Evolutionary conservation across 2,113 vertebrate species (phyloP).

Genomic region (Noctilio leporinus): DNA sequence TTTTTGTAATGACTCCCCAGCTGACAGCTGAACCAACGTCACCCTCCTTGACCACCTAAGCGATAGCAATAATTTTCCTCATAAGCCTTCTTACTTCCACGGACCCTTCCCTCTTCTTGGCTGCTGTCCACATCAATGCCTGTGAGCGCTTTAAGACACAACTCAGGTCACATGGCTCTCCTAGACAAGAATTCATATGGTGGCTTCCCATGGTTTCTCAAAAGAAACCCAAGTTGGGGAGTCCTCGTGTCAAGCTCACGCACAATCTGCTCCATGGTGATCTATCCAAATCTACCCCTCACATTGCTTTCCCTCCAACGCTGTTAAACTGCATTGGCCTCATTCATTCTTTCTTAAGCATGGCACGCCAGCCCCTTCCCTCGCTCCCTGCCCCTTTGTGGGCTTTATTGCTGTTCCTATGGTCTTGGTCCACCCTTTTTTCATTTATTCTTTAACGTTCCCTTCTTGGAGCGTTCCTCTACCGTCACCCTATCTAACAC

Average conservation of each 20-base stretch:
- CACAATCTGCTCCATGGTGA: background rate
- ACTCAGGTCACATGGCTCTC: background rate
- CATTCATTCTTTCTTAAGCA: background rate
- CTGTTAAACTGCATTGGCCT: background rate
- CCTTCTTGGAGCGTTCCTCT: background rate
- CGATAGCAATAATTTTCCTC: background rate
- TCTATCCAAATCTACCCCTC: background rate
- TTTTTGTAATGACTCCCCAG: background rate
- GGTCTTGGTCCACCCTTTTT: background rate
- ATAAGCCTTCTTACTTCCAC: too few species aligned
- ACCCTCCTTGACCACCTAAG: too few species aligned
- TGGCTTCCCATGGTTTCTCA: background rate
- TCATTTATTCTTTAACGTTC: background rate
- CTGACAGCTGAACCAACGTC: background rate
- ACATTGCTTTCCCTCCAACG: background rate
- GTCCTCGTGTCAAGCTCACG: background rate
- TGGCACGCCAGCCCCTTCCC: background rate
- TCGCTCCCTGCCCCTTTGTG: accelerated
- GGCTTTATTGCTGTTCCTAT: background rate
- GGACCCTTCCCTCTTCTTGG: background rate
- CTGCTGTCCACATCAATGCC: background rate
- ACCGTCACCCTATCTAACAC: background rate
- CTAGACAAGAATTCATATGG: background rate
- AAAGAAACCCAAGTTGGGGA: background rate
- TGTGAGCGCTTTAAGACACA: background rate